Evolutionary conservation across 2,888 invertebrate species (phyloP), one percentile per base, ranked within the genome.

Genomic region (Metacarcinus magister): DNA sequence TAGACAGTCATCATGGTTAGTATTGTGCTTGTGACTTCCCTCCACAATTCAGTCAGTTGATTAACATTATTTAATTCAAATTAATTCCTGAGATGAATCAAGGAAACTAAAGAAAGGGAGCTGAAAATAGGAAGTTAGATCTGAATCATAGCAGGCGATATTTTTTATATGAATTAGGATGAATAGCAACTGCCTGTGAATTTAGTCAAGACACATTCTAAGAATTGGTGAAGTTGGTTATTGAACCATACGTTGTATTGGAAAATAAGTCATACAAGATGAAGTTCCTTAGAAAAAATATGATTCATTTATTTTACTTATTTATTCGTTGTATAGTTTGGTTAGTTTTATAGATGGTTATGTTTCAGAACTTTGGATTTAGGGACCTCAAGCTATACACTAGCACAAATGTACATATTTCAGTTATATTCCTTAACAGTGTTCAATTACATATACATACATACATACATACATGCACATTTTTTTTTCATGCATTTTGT

Each of bases 1-100:
- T 93, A 93, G 93, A 82, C 75, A 82, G 90, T 91, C 28, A 60
- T 95, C 60, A 91, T 95, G 82, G 46, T 93, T 93, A 93, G 93
- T 75, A 93, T 82, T 93, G 75, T 43, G 75, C 75, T 87, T 87
- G 87, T 87, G 87, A 87, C 87, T 87, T 87, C 87, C 87, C 39
- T 87, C 10, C 87, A 39, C 8, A 87, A 32, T 87, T 87, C 75
- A 75, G 32, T 87, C 32, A 87, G 32, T 87, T 87, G 13, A 10
- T 39, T 39, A 87, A 39, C 39, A 87, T 82, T n/a, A 82, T 87
- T 87, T 32, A 87, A 87, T 39, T 87, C 39, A 39, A 16, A 87
- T 87, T 32, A 39, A 32, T 87, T 87, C 87, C 19, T 23, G 23
- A 87, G 87, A 39, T 39, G 87, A 87, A 87, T 87, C 87, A 87